A percentile compares a stretch with the other conserved stretches of the same genome.
These are phyloP conservation scores for Coturnix japonica DNA, from an alignment of 2,113 vertebrate species.

Conservation along the genomic window DNA sequence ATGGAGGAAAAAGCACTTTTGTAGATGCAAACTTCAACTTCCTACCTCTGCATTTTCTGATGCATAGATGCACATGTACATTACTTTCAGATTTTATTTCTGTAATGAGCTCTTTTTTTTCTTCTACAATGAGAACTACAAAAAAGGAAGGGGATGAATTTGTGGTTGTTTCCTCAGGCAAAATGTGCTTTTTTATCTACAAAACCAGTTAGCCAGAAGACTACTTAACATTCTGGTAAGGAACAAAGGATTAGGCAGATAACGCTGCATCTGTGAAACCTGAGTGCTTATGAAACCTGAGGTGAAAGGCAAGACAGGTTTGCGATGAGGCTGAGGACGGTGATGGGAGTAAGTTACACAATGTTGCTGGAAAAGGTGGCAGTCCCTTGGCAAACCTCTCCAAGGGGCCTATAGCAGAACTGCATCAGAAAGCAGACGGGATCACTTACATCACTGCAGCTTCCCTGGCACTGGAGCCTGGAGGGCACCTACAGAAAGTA, in stretches of 20 bases:
- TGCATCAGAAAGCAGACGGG: rapidly evolving
- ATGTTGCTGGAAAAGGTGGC: not conserved
- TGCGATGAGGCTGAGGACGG: not conserved
- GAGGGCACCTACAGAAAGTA: not conserved
- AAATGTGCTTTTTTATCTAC: not conserved
- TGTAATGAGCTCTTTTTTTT: not conserved
- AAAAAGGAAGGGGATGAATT: not conserved
- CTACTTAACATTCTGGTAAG: not conserved
- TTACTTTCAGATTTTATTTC: not conserved
- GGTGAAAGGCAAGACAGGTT: not conserved
- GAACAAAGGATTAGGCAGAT: not conserved
- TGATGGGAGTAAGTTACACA: not conserved
- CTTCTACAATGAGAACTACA: not conserved
- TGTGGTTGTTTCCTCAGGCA: not conserved
- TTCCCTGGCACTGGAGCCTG: not conserved
- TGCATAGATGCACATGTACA: rapidly evolving
- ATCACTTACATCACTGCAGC: rapidly evolving
- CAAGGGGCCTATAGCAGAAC: not conserved
- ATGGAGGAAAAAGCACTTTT: not conserved
- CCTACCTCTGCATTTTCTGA: not conserved
- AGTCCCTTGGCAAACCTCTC: not conserved
- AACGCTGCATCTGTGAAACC: not conserved
- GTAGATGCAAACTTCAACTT: not conserved
- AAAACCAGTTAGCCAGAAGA: not conserved
- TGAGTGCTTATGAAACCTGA: not conserved